Evolutionary conservation across 2,888 invertebrate genomes (phyloP), one percentile per base, ranked within the genome.

Genomic region (Aleiodes alternator): DNA sequence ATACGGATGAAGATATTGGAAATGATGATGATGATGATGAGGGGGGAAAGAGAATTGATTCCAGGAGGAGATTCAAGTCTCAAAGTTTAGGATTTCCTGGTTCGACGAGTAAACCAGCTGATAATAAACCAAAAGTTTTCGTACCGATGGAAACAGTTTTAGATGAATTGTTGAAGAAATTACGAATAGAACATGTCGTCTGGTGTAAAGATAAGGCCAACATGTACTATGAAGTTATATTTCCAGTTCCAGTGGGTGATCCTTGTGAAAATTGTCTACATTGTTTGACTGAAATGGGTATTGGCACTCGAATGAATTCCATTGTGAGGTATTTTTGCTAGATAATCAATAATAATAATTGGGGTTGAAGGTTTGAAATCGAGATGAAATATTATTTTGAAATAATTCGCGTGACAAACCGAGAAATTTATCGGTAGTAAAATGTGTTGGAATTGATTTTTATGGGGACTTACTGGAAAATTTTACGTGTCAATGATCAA

Each of bases 191-290:
- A 80, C 94, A 94, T 85, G 93, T 92, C 9, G 93, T 93, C 48
- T 95, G 94, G 94, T 91, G 92, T 82, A 92, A 92, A 75, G 94
- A 94, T 85, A 94, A 93, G 85, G 90, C 91, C 61, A 93, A 94
- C 34, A 92, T 93, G 89, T 94, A 93, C 86, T 92, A 92, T 85
- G 94, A 94, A 89, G 89, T 90, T 2, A 92, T 94, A 73, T 95
- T 94, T 86, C 94, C 94, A 8, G 89, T 94, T 80, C 91, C 92
- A 76, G 92, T 94, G 43, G 94, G 94, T 51, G 94, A 94, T 80
- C 91, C 92, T 72, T 94, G 94, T 83, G 94, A 95, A 87, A 94
- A 94, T 76, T 93, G 94, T 89, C 90, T 94, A 73, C 94, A 94
- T 85, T 94, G 94, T 83, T 91, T 94, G 76, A 94, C 94, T 1